These are phyloP conservation scores for Cheilosia pagana DNA, from an alignment of 2,888 invertebrate genomes.

Conservation along the genomic window DNA sequence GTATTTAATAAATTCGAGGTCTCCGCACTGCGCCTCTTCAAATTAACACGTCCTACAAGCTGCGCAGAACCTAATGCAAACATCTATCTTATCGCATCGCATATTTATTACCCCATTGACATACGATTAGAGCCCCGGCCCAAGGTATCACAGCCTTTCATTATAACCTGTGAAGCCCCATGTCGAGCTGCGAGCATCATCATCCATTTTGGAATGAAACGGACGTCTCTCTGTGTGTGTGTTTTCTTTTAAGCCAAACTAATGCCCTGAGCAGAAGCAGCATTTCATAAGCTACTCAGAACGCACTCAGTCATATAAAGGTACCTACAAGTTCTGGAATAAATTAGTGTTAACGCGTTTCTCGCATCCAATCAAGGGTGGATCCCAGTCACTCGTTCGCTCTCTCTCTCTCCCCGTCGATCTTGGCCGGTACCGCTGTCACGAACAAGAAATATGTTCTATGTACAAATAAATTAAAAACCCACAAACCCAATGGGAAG, in stretches of 20 bases:
- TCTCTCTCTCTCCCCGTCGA: conserved; percentile 5
- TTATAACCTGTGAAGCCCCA: conserved; percentile 55
- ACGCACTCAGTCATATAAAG: conserved; percentile 27
- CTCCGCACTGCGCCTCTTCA: conserved; percentile 18
- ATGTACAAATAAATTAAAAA: conserved; percentile 53
- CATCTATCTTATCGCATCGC: conserved; percentile 58
- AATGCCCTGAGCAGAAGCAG: conserved; percentile 52
- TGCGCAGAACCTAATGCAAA: conserved; percentile 57
- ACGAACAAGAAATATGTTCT: conserved; percentile 68
- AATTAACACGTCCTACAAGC: conserved; percentile 67
- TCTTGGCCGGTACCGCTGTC: conserved; percentile 47
- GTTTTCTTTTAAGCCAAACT: conserved; percentile 32
- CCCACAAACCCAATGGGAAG: conserved; percentile 12
- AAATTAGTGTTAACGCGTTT: conserved; percentile 73
- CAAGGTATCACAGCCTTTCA: conserved; percentile 15
- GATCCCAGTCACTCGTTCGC: conserved; percentile 17
- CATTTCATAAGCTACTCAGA: conserved; percentile 53
- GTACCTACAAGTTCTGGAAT: conserved; percentile 63
- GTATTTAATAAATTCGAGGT: conserved; percentile 24
- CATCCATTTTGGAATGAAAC: conserved; percentile 44
- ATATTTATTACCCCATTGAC: conserved; percentile 64
- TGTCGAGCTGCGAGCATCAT: conserved; percentile 54
- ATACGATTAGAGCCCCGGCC: conserved; percentile 43
- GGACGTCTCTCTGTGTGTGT: not conserved
- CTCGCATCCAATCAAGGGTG: conserved; percentile 72